Evolutionary conservation across 2,888 invertebrate genomes (phyloP), one percentile per base, ranked within the genome.

Genomic region (Phaedon cochleariae): DNA sequence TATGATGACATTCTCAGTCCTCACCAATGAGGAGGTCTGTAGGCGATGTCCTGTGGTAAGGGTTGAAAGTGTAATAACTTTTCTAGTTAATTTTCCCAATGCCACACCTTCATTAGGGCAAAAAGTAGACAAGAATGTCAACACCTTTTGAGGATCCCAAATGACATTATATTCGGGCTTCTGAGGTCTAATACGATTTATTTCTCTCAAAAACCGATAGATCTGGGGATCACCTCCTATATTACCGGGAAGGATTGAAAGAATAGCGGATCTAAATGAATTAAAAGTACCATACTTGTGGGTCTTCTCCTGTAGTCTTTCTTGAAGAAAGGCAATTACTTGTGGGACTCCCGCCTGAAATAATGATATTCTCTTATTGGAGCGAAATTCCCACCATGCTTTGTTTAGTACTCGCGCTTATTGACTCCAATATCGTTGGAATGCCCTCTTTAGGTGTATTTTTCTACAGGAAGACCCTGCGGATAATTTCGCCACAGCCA

Each of bases 91-190:
- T 21, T 51, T 53, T 45, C 63, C 31, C 10, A 72, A 46, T 29
- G 48, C 26, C 29, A 59, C 18, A 3, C 46, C 52, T 26, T 52
- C 53, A 17, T 15, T 54, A 21, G 31, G 41, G 41, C 41, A 51
- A 29, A 31, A 31, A 15, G 58, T 53, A 12, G 12, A 29, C 29
- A 72, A 59, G 58, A 64, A 65, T 34, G 53, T 22, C 12, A 69
- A 46, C 5, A 71, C 70, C 9, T 53, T 18, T 17, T 18, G 18
- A 12, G 76, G 74, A 51, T 81, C 73, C 77, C 78, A 79, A 0
- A 65, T 77, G 7, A 15, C 12, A 41, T 76, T 63, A 63, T 78
- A 74, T 62, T 62, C 69, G 5, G 71, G 70, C 63, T 48, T 67
- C 18, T 53, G 22, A 18, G 71, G 74, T 45, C 68, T 67, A 46